These are phyloP conservation scores for Geodia barretti DNA, from an alignment of 37 sponge, comb jelly and placozoan species.

Conservation along the genomic window DNA sequence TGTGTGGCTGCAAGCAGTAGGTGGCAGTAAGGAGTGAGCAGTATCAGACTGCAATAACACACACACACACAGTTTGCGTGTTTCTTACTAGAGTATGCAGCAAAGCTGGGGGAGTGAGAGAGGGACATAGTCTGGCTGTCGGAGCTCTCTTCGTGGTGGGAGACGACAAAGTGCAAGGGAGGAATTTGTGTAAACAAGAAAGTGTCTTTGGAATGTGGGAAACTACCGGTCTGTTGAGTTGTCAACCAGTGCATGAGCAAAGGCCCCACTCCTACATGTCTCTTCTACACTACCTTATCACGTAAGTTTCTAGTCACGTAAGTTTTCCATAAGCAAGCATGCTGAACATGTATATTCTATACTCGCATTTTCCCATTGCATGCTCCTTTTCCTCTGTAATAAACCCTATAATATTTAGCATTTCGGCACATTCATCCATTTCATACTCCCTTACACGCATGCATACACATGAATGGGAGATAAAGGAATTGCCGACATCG, in stretches of 20 bases:
- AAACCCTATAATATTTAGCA: no score
- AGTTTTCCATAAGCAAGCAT: no score
- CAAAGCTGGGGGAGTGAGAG: neutral
- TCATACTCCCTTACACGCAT: neutral
- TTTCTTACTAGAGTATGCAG: neutral
- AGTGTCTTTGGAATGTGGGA: neutral
- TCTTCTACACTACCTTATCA: no score
- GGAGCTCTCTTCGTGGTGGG: neutral
- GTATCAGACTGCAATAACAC: neutral
- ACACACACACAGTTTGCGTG: no score
- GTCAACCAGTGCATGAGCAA: neutral
- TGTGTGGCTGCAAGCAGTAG: no score
- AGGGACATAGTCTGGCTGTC: neutral
- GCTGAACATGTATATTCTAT: no score
- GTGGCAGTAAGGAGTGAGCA: neutral
- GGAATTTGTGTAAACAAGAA: neutral
- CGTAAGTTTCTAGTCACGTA: no score
- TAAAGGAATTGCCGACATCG: no score
- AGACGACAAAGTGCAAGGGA: neutral
- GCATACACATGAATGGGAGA: neutral
- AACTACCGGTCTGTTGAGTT: neutral
- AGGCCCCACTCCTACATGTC: neutral
- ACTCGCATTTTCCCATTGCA: no score
- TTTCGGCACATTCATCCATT: no score
- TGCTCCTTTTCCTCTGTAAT: no score